Percentiles rank a stretch among this genome's conserved stretches.
phyloP scores from a whole-genome alignment of 2,797 vertebrate species.

The Trematomus bernacchii region DNA sequence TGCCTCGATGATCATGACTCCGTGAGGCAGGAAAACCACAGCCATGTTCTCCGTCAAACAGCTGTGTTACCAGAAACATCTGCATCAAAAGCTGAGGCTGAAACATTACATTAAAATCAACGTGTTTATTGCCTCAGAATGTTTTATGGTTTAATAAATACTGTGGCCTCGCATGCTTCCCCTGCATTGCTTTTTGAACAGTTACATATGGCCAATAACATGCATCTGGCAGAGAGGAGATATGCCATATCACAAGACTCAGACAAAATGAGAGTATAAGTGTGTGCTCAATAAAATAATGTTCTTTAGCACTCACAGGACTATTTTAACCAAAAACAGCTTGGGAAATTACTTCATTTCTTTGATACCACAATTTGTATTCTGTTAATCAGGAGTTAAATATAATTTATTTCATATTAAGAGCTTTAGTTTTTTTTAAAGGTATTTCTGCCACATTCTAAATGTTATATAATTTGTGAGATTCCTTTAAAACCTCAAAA shows the following conservation, averaged over 20 bases:
- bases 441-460: neutral
- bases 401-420: conserved; percentile 67
- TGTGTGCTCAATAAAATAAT: conserved; percentile 1
- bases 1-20: conserved; percentile 33
- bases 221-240: conserved; percentile 27
- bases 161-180: neutral
- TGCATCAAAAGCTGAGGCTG: conserved; percentile 29
- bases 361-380: conserved; percentile 35
- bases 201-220: conserved; percentile 22
- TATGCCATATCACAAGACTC: conserved; percentile 12
- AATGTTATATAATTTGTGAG: neutral
- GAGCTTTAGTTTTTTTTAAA: conserved; percentile 24
- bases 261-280: neutral
- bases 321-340: neutral
- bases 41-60: conserved; percentile 36
- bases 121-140: conserved; percentile 12
- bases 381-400: conserved; percentile 69
- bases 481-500: conserved; percentile 33
- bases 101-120: conserved; percentile 41
- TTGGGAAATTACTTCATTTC: neutral
- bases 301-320: conserved; percentile 1
- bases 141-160: conserved; percentile 26
- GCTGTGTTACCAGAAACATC: conserved; percentile 57
- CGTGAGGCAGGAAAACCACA: conserved; percentile 19
- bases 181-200: conserved; percentile 20